Evolutionary conservation across 2,888 invertebrate genomes (phyloP).

Genomic region (Biston stratarius): DNA sequence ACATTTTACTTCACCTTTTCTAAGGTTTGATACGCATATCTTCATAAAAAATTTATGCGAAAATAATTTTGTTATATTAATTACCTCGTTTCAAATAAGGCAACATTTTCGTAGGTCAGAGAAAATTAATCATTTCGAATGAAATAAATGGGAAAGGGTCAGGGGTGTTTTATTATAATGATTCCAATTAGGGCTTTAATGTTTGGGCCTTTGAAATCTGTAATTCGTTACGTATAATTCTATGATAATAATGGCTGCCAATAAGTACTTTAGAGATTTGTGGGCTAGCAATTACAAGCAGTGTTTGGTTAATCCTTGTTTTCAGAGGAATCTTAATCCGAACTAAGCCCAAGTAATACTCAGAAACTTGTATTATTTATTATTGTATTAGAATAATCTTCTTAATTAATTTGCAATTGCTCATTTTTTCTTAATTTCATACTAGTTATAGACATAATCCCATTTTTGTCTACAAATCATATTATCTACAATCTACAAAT

Average conservation of each 20-base stretch:
- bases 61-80: constrained; percentile 28
- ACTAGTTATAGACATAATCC: no score
- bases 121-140: constrained; percentile 37
- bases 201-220: constrained; percentile 27
- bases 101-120: constrained; percentile 32
- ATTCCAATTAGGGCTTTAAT: constrained; percentile 36
- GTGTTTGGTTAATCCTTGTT: constrained; percentile 18
- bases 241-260: constrained; percentile 27
- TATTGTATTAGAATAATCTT: constrained; percentile 1
- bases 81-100: constrained; percentile 29
- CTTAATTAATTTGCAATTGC: constrained; percentile 1
- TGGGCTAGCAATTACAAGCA: constrained; percentile 16
- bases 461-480: no score
- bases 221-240: constrained; percentile 24
- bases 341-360: constrained; percentile 12
- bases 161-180: constrained; percentile 34
- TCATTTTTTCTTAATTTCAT: neutral
- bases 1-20: constrained; percentile 5
- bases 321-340: constrained; percentile 17
- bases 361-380: constrained; percentile 8
- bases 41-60: constrained; percentile 32
- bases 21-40: constrained; percentile 15
- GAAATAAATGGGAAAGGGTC: constrained; percentile 36
- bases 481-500: no score
- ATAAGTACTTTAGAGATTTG: constrained; percentile 27